Base-by-base conservation (phyloP, 2,113 vertebrate genomes). In the Oreocharis arfaki region DNA sequence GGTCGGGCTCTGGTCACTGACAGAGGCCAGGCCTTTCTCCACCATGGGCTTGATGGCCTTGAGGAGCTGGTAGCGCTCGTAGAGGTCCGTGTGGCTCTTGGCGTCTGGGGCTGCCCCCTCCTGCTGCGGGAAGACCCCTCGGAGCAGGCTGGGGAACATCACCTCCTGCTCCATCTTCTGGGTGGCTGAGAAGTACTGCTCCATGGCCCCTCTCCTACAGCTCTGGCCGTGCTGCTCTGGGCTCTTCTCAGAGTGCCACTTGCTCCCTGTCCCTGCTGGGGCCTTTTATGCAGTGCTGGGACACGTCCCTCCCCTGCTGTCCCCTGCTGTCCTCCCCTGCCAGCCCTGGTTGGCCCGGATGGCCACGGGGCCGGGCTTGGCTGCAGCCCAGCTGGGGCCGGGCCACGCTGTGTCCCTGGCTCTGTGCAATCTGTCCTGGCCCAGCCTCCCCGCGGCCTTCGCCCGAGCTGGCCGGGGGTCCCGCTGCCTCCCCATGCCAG, bases 101-200 rank as follows among this genome's bases (percentile, higher is more conserved):
- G 82, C 14, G 0, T 59, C 89, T 0, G 78, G 1, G 27, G 53
- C 41, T 1, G 33, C 80, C 1, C 91, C 77, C 14, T 97, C 89
- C 12, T 73, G 46, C 26, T 69, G 94, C 1, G 97, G 97, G 4
- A 97, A 98, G 55, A 98, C 96, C 1, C 99, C 99, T 70, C 97
- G 95, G 26, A 99, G 98, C 37, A 99, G 98, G 97, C 98, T 99
- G 60, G 99, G 99, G 83, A 99, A 97, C 97, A 99, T 98, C 57
- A 99, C 93, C 52, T 98, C 98, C 87, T 98, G 98, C 97, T 99
- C 99, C 99, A 99, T 99, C 97, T 98, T 97, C 9, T 90, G 97
- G 3, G 98, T 98, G 1, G 97, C 97, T 0, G 97, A 96, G 33
- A 97, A 97, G 98, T 99, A 99, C 79, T 95, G 93, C 68, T 97